Evolutionary conservation across 2,797 vertebrate species (phyloP).

Genomic region (Petrocephalus sullivani): DNA sequence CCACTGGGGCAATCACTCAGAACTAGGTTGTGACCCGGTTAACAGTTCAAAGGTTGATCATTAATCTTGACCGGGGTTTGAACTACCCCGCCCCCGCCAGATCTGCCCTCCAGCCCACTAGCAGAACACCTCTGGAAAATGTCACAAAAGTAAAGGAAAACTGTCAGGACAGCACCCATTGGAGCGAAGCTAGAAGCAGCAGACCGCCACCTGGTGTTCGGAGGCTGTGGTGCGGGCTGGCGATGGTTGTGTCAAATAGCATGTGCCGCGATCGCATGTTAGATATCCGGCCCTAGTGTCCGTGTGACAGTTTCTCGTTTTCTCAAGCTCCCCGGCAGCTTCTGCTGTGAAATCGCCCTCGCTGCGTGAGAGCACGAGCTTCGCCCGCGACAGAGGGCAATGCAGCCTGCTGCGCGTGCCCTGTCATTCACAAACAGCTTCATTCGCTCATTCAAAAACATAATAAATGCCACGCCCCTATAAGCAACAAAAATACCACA

Average conservation of each 20-base stretch:
- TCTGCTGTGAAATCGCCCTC: neutral
- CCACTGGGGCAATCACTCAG: neutral
- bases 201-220: neutral
- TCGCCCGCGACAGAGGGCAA: neutral
- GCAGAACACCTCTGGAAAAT: neutral
- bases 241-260: neutral
- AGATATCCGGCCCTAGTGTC: neutral
- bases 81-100: neutral
- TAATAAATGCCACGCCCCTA: neutral
- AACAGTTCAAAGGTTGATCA: neutral
- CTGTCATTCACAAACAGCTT: neutral
- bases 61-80: neutral
- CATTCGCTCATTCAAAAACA: neutral
- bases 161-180: neutral
- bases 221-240: neutral
- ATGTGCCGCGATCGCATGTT: neutral
- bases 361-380: neutral
- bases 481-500: neutral
- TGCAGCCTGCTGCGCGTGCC: neutral
- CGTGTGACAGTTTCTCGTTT: neutral
- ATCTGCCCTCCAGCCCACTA: neutral
- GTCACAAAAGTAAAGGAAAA: slow-evolving; percentile 6
- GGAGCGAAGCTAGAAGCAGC: no score
- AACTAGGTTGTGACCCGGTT: neutral
- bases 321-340: neutral